A percentile compares a stretch with the other conserved stretches of the same genome.
phyloP scores from a whole-genome alignment of 2,113 vertebrate species.

The Promerops cafer region DNA sequence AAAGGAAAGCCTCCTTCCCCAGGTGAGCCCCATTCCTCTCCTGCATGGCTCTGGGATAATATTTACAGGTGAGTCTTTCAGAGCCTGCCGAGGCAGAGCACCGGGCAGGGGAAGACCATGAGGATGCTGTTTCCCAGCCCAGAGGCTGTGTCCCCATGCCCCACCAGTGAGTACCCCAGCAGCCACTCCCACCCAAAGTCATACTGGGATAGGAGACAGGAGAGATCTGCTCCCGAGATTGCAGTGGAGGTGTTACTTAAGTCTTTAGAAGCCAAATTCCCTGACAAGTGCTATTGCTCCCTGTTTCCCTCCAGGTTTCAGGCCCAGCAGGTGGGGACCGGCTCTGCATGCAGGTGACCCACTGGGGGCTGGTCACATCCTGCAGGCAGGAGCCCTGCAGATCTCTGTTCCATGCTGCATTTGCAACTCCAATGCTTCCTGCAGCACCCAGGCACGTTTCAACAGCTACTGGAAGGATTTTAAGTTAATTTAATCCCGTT shows the following conservation, averaged over 20 bases:
- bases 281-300: not conserved
- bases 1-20: not conserved
- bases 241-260: not conserved
- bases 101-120: accelerated
- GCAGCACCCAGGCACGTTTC: not conserved
- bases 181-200: not conserved
- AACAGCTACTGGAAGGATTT: not conserved
- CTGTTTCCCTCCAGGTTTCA: not conserved
- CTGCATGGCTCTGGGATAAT: not conserved
- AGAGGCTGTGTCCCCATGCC: not conserved
- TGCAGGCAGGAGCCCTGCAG: not conserved
- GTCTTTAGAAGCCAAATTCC: not conserved
- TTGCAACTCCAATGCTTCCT: not conserved
- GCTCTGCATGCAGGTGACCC: not conserved
- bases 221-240: not conserved
- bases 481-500: not conserved
- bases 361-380: not conserved
- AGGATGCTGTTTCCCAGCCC: not conserved
- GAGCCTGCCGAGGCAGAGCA: not conserved
- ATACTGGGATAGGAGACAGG: accelerated
- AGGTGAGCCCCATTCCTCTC: not conserved
- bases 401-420: not conserved
- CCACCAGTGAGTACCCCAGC: accelerated
- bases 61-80: not conserved
- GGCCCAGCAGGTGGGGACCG: not conserved